phyloP scores from a whole-genome alignment of 1,140 invertebrate species.

The Platorchestia sp. region DNA sequence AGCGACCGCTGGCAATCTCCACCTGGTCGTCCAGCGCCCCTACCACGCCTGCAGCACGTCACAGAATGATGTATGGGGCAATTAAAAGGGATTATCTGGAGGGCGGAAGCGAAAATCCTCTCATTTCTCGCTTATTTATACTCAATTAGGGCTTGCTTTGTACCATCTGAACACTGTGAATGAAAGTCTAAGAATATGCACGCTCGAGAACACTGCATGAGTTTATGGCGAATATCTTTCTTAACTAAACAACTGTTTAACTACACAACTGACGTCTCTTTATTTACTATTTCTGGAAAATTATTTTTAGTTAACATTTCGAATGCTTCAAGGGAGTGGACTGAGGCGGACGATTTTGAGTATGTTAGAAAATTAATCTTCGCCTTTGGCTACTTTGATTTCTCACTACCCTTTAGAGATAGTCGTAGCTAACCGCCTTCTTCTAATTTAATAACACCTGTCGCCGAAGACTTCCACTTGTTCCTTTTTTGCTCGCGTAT shows the following conservation, averaged over 20 bases:
- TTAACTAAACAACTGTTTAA: background rate
- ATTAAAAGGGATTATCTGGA: background rate
- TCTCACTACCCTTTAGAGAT: background rate
- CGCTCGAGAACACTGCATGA: background rate
- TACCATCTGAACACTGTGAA: background rate
- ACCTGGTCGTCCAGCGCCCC: conserved; percentile 85
- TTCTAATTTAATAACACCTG: background rate
- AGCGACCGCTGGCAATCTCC: conserved; percentile 75
- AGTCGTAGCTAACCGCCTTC: background rate
- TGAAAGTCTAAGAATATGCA: background rate
- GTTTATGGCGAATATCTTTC: too few species aligned
- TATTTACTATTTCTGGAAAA: background rate
- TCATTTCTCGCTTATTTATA: background rate
- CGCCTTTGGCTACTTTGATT: background rate
- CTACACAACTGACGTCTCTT: background rate
- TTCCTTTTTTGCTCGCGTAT: too few species aligned
- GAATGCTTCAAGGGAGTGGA: background rate
- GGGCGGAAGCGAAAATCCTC: background rate
- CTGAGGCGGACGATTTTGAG: background rate
- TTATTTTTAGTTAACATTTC: background rate
- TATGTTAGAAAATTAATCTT: background rate
- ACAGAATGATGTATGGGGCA: background rate
- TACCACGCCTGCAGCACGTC: conserved; percentile 72
- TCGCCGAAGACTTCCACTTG: background rate
- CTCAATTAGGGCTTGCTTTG: background rate